A percentile compares a stretch with the other conserved stretches of the same genome.
These are phyloP conservation scores for Chromis chromis DNA, from an alignment of 2,797 vertebrate genomes.

Conservation along the genomic window DNA sequence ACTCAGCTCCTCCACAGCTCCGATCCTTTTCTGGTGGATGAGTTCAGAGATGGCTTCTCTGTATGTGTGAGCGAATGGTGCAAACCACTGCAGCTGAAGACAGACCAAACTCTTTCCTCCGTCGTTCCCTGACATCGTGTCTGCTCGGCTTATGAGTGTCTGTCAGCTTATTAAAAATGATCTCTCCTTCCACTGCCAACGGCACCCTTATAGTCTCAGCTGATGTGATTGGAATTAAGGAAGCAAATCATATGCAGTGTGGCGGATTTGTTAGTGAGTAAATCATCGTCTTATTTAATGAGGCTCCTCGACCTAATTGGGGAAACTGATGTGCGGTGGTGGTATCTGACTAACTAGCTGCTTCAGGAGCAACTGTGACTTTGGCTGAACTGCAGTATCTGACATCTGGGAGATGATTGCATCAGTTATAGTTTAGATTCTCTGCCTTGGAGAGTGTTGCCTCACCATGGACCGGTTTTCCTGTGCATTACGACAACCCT, in stretches of 20 bases:
- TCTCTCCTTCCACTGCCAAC: slow-evolving; percentile 53
- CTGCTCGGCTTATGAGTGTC: slow-evolving; percentile 16
- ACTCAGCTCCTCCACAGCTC: slow-evolving; percentile 77
- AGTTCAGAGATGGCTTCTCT: slow-evolving; percentile 72
- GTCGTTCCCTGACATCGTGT: slow-evolving; percentile 52
- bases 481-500: not conserved
- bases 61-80: slow-evolving; percentile 68
- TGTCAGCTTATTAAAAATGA: slow-evolving; percentile 60
- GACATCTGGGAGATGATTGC: not conserved
- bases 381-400: not conserved
- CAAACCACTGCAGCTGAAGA: slow-evolving; percentile 71
- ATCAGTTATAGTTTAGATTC: not conserved
- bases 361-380: not conserved
- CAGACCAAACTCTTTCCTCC: slow-evolving; percentile 51
- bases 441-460: not conserved
- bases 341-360: not conserved
- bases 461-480: not conserved
- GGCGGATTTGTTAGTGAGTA: slow-evolving; percentile 14
- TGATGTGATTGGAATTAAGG: slow-evolving; percentile 55
- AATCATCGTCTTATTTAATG: slow-evolving; percentile 16
- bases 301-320: slow-evolving; percentile 4
- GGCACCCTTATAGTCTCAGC: slow-evolving; percentile 36
- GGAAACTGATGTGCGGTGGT: not conserved
- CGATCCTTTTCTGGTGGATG: slow-evolving; percentile 76
- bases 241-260: slow-evolving; percentile 22